Base-by-base conservation (phyloP, 2,888 invertebrate species). In the Drosophila bunnanda region DNA sequence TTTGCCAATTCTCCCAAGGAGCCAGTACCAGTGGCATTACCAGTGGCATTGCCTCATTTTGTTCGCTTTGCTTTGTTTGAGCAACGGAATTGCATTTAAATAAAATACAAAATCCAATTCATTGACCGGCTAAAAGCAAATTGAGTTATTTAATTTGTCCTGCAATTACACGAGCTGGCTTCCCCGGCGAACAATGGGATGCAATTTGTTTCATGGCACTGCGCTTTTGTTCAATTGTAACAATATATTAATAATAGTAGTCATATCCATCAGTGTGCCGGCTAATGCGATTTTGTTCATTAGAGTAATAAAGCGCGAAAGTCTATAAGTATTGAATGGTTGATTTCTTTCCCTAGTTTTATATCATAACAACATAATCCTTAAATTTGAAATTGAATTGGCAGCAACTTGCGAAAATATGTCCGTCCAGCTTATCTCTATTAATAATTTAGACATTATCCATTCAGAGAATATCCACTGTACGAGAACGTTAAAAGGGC, bases 121-220 rank as follows among this genome's bases (percentile, higher is more conserved):
- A 75, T 60, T 59, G 75, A 54, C 67, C 58, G 53, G 59, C 66
- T 55, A 52, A 66, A 68, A 50, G 60, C 57, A 75, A 64, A 74
- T 75, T 75, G 54, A 74, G 68, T 68, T 60, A 75, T 67, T 74
- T 67, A 41, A 73, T 74, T 73, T 74, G 59, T 10, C 28, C 38
- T 38, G 20, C 59, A 75, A 74, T 74, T 75, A 67, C 57, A 36
- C 48, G 38, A 72, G 17, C 46, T 72, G 36, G 28, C 32, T 72
- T 38, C 38, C n/a, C 1, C 13, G 55, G 2, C 20, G 44, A 32
- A 72, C 65, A 73, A 64, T 64, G 46, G 34, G 15, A 17, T 44
- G 52, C 55, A 70, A 71, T 50, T 59, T 61, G 71, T 36, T 48
- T 58, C 61, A 25, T 34, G 56, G 53, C 52, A 56, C 50, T 43